Percentiles rank a stretch among this genome's conserved stretches.
phyloP scores from a whole-genome alignment of 2,888 invertebrate genomes.

The Agapostemon virescens region DNA sequence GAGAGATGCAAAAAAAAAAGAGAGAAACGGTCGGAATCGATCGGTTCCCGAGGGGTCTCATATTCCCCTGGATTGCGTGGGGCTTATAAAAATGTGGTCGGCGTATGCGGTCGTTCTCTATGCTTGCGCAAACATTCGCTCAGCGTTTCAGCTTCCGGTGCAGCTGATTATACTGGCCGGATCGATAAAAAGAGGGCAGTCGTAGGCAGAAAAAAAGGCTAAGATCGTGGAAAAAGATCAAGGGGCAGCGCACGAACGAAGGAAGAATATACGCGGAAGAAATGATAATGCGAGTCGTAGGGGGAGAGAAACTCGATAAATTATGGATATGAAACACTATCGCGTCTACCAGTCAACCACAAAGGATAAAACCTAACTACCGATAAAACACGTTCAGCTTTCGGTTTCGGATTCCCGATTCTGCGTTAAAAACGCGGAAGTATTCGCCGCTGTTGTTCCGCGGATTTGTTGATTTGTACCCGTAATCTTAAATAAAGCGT shows the following conservation, averaged over 20 bases:
- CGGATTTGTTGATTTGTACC: neutral
- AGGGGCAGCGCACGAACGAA: neutral
- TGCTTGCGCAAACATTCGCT: conserved; percentile 26
- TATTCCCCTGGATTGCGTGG: neutral
- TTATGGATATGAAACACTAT: conserved; percentile 18
- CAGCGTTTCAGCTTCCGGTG: conserved; percentile 41
- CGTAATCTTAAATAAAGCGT: neutral
- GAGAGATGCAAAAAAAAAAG: neutral
- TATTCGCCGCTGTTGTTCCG: neutral
- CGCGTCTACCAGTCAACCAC: neutral
- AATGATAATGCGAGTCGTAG: conserved; percentile 13
- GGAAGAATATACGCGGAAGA: neutral
- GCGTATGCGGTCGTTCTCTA: conserved; percentile 1
- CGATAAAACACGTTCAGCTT: neutral
- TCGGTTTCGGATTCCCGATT: neutral
- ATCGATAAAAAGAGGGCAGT: conserved; percentile 31
- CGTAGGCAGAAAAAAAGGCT: conserved; percentile 7
- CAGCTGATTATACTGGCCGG: conserved; percentile 33
- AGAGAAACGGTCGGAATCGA: neutral
- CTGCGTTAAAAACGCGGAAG: neutral
- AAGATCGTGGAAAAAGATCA: neutral
- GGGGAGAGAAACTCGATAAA: conserved; percentile 10
- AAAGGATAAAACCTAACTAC: neutral
- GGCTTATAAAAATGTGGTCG: conserved; percentile 28
- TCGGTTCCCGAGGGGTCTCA: neutral